Evolutionary conservation across 1,140 invertebrate genomes (phyloP), one percentile per base, ranked within the genome.

Genomic region (Tetraneura akinire): DNA sequence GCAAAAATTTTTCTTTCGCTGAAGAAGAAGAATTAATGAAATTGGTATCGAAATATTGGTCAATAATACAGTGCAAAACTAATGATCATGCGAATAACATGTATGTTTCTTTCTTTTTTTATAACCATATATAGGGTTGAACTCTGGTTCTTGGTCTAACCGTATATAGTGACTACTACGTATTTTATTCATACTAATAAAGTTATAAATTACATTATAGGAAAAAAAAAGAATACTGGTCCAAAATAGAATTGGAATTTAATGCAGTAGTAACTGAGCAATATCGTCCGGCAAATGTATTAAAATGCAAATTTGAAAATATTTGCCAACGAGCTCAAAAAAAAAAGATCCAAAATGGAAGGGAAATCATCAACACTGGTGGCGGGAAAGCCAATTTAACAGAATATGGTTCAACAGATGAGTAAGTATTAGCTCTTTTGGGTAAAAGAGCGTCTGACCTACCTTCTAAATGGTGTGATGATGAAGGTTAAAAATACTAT

Each of bases 271-370:
- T 62, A 18, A 1, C 26, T 18, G 8, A 62, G 14, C 6, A 62
- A 32, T 62, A 18, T 62, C 29, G 29, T 32, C 29, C 60, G 32
- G 60, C 26, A 1, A 62, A 29, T 62, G 29, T 62, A 0, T 32
- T 62, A 9, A 62, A 62, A 62, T 62, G 29, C 3, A 62, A 62
- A 32, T 62, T 62, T 29, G 29, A 62, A 62, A 62, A 62, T 62
- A 62, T 62, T 1, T 62, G 60, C n/a, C 14, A 26, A 62, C 60
- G 60, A 62, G 29, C 60, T 32, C 60, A 62, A n/a, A 62, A 62
- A 32, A 62, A 62, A 32, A 62, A 62, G n/a, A 11, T 10, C 8
- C 14, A 62, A 62, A 62, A 62, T 62, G 16, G 13, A 32, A 62
- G 18, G 3, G 21, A 60, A 29, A 3, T 26, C 1, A 0, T 23